phyloP scores from a whole-genome alignment of 64 coral and sea anemone genomes.

The Actinia equina region DNA sequence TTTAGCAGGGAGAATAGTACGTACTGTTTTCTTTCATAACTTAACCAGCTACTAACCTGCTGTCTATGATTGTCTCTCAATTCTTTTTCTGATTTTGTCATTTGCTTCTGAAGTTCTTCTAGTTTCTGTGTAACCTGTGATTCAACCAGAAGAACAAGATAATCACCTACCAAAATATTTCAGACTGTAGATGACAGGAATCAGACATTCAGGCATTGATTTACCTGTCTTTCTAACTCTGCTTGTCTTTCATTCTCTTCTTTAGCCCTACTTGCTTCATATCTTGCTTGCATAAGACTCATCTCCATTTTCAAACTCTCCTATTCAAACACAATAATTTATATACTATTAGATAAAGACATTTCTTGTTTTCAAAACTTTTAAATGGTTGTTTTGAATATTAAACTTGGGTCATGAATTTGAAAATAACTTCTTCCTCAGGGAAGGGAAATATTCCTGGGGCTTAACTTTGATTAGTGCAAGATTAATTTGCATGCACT shows the following conservation, averaged over 20 bases:
- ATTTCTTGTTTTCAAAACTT: too few species aligned
- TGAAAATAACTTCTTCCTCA: too few species aligned
- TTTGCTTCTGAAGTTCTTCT: conserved; percentile 77
- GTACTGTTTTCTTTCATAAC: too few species aligned
- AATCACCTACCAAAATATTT: background rate
- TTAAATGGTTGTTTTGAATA: too few species aligned
- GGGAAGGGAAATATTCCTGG: too few species aligned
- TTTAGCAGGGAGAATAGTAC: background rate
- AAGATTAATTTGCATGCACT: conserved; percentile 6
- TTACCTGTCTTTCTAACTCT: conserved; percentile 77
- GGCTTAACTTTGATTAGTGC: background rate
- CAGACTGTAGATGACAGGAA: too few species aligned
- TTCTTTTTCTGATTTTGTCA: conserved; percentile 66
- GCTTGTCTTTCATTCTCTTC: conserved; percentile 81
- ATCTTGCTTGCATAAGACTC: conserved; percentile 80
- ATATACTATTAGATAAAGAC: too few species aligned
- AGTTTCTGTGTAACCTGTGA: conserved; percentile 48
- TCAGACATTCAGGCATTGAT: too few species aligned
- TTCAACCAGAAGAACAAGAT: background rate
- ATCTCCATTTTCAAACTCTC: conserved; percentile 93
- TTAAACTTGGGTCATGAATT: too few species aligned
- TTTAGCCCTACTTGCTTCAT: conserved; percentile 84
- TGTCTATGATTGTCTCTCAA: conserved; percentile 73
- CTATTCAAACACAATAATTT: conserved; percentile 12
- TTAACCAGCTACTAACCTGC: conserved; percentile 45